A percentile compares a stretch with the other conserved stretches of the same genome.
Evolutionary conservation across 1,140 invertebrate genomes (phyloP).

Genomic region (Metaphire vulgaris): DNA sequence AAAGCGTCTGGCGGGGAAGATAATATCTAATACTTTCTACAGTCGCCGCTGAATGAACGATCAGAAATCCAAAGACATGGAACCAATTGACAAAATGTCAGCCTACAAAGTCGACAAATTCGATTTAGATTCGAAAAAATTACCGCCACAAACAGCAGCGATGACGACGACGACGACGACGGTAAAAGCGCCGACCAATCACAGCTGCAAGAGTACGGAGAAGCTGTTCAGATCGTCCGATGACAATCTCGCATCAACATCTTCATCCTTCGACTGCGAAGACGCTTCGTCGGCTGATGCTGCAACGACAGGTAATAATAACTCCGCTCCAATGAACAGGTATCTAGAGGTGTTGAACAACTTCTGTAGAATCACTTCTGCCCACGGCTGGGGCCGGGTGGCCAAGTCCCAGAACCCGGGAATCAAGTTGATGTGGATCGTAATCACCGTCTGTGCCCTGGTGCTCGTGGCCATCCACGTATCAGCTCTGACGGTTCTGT

Average conservation of each 20-base stretch:
- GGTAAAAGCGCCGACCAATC: not conserved
- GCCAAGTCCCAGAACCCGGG: not conserved
- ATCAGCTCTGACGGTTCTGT: not conserved
- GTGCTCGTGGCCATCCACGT: not conserved
- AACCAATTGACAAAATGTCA: no score
- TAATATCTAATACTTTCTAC: not conserved
- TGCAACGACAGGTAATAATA: no score
- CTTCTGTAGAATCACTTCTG: slow-evolving; percentile 4
- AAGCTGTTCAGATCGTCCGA: not conserved
- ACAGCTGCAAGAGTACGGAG: not conserved
- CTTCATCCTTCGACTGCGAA: not conserved
- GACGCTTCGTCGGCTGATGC: not conserved
- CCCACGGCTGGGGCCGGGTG: slow-evolving; percentile 15
- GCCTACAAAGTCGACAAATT: no score
- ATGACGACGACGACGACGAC: not conserved
- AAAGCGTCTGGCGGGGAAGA: not conserved
- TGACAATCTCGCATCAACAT: not conserved
- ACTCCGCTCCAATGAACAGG: not conserved
- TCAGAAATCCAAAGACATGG: not conserved
- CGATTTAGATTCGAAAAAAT: no score
- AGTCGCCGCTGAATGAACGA: not conserved
- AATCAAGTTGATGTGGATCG: not conserved
- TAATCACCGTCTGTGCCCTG: slow-evolving; percentile 10
- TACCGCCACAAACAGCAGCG: not conserved
- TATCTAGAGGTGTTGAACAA: not conserved